phyloP scores from a whole-genome alignment of 92 coral and sea anemone species.

The Heliopora coerulea region DNA sequence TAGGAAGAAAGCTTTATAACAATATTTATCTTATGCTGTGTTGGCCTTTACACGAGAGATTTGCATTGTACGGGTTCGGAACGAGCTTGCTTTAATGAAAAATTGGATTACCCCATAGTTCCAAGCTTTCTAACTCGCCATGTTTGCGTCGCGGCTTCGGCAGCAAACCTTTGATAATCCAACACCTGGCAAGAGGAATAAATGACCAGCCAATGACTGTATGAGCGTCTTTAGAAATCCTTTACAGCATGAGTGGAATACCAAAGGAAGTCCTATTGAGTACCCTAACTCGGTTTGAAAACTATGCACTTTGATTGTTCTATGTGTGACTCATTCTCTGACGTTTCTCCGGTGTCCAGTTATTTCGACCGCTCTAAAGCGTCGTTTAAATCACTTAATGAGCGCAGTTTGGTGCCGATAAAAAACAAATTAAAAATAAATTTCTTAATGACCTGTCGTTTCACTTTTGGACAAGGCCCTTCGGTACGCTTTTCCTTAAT shows the following conservation, averaged over 20 bases:
- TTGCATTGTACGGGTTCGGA: no score
- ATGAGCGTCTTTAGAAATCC: background rate
- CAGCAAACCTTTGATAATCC: constrained; percentile 25
- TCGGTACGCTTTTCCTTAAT: constrained; percentile 11
- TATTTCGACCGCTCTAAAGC: constrained; percentile 4
- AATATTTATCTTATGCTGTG: no score
- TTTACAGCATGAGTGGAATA: background rate
- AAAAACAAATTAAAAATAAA: constrained; percentile 41
- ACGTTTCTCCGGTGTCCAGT: constrained; percentile 6
- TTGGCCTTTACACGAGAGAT: no score
- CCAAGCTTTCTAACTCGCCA: no score
- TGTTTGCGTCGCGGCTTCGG: no score
- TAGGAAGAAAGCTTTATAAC: no score
- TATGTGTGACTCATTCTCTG: no score
- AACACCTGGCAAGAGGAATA: constrained; percentile 35
- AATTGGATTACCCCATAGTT: no score
- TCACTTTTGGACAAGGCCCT: constrained; percentile 29
- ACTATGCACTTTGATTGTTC: background rate
- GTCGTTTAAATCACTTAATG: constrained; percentile 33
- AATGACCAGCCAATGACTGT: constrained; percentile 35
- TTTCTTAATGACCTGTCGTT: constrained; percentile 38
- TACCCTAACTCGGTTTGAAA: background rate
- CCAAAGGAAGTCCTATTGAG: background rate
- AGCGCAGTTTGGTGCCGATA: constrained; percentile 45
- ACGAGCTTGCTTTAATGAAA: no score